Evolutionary conservation across 92 coral and sea anemone genomes (phyloP), one percentile per base, ranked within the genome.

Genomic region (Phymanthus crucifer): DNA sequence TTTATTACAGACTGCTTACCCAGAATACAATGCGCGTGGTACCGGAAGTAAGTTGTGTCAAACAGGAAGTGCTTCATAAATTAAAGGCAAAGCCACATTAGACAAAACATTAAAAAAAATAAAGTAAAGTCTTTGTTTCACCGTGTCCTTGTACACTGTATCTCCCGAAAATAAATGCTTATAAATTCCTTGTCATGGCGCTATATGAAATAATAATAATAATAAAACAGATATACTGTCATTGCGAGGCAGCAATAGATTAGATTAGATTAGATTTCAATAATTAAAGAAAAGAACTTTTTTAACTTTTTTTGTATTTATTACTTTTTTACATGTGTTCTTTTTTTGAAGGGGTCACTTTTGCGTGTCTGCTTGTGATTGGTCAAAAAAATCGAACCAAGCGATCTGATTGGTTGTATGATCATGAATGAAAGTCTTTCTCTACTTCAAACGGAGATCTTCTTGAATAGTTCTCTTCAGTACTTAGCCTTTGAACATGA

Each of bases 291-390:
- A 58, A n/a, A 58, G 3, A 58, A 21, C 23, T 50, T 50, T 21
- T 50, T 58, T n/a, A 21, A 58, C 14, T 58, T 21, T n/a, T 7
- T 58, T 4, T 19, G 21, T 58, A n/a, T 26, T 26, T 61, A 4
- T 61, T 61, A 26, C 33, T 12, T 61, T 27, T 27, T 1, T 27
- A 6, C 14, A 4, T 54, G 24, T 3, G 21, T 50, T n/a, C 23
- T 50, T 54, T 54, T 21, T 1, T 21, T 0, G 6, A 24, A 21
- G 8, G 31, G 18, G 3, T 34, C 71, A 3, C 27, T 54, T 74
- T 66, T 35, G 80, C 86, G 86, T 82, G 86, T 82, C 86, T 74
- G 61, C 71, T 10, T 65, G 17, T 82, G 73, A 82, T 82, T 82
- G 86, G 86, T 40, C 80, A 74, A 19, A 16, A 29, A 31, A 73